These are phyloP conservation scores for Gordius sp. DNA, from an alignment of 2,888 invertebrate species.

Conservation along the genomic window DNA sequence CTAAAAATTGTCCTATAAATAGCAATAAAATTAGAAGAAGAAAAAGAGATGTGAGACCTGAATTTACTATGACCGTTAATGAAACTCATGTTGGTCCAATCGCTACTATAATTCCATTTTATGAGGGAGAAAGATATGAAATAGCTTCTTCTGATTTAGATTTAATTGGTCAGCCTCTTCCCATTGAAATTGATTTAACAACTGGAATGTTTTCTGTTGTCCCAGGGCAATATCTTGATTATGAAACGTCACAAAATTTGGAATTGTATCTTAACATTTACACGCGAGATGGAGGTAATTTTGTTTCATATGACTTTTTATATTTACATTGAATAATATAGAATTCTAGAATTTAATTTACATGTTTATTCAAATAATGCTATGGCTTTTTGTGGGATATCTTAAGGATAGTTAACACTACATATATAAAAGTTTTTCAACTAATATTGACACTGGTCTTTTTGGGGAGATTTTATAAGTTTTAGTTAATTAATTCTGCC, in stretches of 20 bases:
- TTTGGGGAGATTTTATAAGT: too few relatives aligned
- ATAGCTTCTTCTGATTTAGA: background rate
- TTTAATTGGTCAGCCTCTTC: background rate
- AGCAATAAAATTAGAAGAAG: too few relatives aligned
- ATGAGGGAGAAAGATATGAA: background rate
- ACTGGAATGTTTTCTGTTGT: background rate
- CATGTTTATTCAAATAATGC: too few relatives aligned
- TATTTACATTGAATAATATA: too few relatives aligned
- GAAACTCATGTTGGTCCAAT: background rate
- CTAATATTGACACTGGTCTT: too few relatives aligned
- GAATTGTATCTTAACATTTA: background rate
- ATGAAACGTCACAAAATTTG: background rate
- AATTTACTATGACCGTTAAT: background rate
- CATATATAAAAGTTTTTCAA: too few relatives aligned
- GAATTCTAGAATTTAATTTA: background rate
- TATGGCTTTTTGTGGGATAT: too few relatives aligned
- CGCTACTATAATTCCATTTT: background rate
- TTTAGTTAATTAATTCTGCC: too few relatives aligned
- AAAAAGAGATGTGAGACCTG: slow-evolving; percentile 7
- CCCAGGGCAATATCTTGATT: background rate
- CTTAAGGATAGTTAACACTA: too few relatives aligned
- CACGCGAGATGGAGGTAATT: background rate
- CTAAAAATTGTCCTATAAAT: too few relatives aligned
- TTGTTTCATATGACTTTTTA: background rate
- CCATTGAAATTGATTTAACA: background rate